Conservation (phyloP, 2,888 invertebrate species). For the Kryphioiulus occultus region DNA sequence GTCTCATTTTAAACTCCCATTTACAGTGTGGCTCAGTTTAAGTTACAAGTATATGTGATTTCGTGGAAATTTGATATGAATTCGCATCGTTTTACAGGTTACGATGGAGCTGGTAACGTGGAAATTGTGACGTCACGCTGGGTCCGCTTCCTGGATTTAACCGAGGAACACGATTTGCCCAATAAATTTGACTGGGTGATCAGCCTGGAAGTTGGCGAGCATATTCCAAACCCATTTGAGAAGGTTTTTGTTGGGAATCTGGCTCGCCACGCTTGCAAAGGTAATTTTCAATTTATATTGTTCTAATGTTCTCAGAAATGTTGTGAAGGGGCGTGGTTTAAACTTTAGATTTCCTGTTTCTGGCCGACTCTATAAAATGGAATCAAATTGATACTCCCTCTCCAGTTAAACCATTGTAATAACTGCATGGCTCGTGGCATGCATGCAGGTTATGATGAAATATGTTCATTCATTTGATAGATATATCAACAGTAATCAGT, state of each 20-base stretch:
- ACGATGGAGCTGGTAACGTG: slow-evolving; percentile 51
- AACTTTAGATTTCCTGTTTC: too few species aligned
- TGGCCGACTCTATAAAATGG: too few species aligned
- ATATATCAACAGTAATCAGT: too few species aligned
- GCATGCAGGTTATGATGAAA: too few species aligned
- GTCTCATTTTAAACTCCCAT: too few species aligned
- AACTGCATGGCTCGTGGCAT: too few species aligned
- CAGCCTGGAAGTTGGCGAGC: slow-evolving; percentile 56
- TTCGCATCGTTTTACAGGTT: slow-evolving; percentile 45
- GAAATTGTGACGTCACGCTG: slow-evolving; percentile 47
- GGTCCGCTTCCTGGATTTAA: slow-evolving; percentile 49
- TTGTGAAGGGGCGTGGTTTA: not conserved
- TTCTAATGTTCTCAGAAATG: not conserved
- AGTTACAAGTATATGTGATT: not conserved
- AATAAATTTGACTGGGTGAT: slow-evolving; percentile 55
- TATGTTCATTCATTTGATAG: too few species aligned
- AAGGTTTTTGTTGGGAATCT: slow-evolving; percentile 54
- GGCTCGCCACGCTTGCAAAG: slow-evolving; percentile 54
- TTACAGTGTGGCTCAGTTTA: not conserved
- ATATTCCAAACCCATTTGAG: slow-evolving; percentile 54
- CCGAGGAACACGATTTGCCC: slow-evolving; percentile 37
- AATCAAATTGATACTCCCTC: too few species aligned
- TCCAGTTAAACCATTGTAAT: too few species aligned
- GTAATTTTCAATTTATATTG: slow-evolving; percentile 38
- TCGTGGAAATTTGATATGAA: not conserved